Conservation (phyloP, 2,113 vertebrate species). For the Rhea americana region DNA sequence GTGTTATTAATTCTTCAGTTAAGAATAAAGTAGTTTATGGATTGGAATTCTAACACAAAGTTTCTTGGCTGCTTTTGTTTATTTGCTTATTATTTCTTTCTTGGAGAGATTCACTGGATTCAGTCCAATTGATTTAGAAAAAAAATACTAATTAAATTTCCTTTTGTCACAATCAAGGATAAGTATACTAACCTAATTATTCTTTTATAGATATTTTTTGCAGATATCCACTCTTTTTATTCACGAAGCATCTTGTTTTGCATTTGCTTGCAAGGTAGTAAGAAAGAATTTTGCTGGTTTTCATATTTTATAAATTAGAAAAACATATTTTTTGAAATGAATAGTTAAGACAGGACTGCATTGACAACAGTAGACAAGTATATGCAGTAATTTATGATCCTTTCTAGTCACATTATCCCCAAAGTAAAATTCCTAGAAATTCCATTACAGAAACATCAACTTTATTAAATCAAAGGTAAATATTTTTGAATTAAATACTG, state of each 20-base stretch:
- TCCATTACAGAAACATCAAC: background rate
- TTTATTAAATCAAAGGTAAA: slow-evolving; percentile 2
- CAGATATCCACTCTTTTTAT: background rate
- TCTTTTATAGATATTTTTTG: background rate
- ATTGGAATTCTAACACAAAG: background rate
- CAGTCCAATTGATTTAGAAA: background rate
- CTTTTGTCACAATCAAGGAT: background rate
- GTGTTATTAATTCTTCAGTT: slow-evolving; percentile 1
- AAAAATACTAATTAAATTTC: background rate
- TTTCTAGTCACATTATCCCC: background rate
- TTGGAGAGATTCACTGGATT: background rate
- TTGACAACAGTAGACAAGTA: background rate
- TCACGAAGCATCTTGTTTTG: background rate
- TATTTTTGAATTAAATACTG: background rate
- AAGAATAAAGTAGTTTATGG: background rate
- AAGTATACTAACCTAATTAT: background rate
- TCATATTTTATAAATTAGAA: background rate
- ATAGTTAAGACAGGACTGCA: background rate
- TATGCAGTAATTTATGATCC: background rate
- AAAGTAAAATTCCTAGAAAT: background rate
- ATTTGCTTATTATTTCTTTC: background rate
- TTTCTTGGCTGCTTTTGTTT: background rate
- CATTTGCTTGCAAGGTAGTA: background rate
- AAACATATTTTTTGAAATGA: background rate
- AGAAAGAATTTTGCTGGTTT: background rate